Base-by-base conservation (phyloP, 1,140 invertebrate genomes). In the Microplitis demolitor region DNA sequence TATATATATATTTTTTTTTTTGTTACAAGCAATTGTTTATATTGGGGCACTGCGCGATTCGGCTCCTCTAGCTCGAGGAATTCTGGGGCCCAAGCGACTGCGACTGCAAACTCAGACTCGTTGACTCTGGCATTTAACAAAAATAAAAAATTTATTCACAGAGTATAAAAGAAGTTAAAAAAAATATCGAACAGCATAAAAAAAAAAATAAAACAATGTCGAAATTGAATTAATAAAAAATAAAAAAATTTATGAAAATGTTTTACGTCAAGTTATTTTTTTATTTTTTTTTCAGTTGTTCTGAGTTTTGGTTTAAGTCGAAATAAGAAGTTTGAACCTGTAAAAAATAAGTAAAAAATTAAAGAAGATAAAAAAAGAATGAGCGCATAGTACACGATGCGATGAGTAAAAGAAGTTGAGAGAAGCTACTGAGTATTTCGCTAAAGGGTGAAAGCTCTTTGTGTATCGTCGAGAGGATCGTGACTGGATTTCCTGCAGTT, bases 401-500 rank as follows among this genome's bases (percentile, higher is more conserved):
- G 6, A 68, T 74, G 66, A 77, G 64, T 35, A 74, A 76, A 53
- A 14, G 24, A 66, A 73, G 37, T 33, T 64, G 61, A 58, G 35
- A 66, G 39, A 56, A n/a, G 71, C 63, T 72, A 67, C 71, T 56
- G 71, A 60, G 45, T 34, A 69, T 69, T 69, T 69, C 37, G 68
- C 68, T 39, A 69, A 62, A 69, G 68, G 68, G 68, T 69, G 68
- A 69, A 69, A 69, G 68, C 68, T 69, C 68, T 62, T 9, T 37
- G 58, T 69, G 56, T 69, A 69, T 69, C 68, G 58, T 62, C 8
- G 14, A 69, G 14, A 69, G 68, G 68, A 69, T 69, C 68, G 68
- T 69, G 68, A 69, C 68, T 69, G 68, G 68, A 69, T 69, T 69
- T 69, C 34, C 56, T 69, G 68, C n/a, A 35, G 56, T 69, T 60